Base-by-base conservation (phyloP, 2,797 vertebrate species). In the Pangasius krempfi region DNA sequence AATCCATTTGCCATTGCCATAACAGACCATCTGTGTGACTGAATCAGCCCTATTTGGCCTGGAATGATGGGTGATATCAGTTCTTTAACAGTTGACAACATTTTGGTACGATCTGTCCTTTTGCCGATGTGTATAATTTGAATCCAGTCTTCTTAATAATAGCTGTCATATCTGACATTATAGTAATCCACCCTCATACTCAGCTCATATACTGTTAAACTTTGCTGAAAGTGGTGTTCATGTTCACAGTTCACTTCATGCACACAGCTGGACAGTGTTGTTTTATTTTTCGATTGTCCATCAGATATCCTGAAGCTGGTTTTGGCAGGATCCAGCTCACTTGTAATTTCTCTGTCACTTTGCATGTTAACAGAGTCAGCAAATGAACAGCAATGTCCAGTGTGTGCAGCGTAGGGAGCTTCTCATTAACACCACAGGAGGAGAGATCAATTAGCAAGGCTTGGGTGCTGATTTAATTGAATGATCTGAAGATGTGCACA, bases 361-460 rank as follows among this genome's bases (percentile, higher is more conserved):
- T 85, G 60, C 58, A 68, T 85, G 81, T 85, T 89, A 79, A 66
- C 37, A 54, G 85, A 75, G 33, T 86, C 78, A 85, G 81, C 62
- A 91, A 66, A 80, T 72, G 72, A 78, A 30, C 75, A 85, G 58
- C 16, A 4, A 86, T 37, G 66, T 82, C 22, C 16, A 80, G 47
- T 50, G 14, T 64, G 68, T 33, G 78, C 56, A 56, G 75, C 47
- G 4, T 13, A 56, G 14, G 84, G 86, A 76, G 86, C 47, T 76
- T 84, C 92, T 93, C 91, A 92, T 90, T 92, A 88, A 90, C 93
- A 60, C 47, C 8, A 37, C 87, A 86, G 40, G 90, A 93, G 91
- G 89, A 91, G 89, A 90, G 90, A 94, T 95, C 91, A 94, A 94
- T 95, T 93, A 93, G 89, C 76, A 70, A 52, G 89, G 90, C 90